Evolutionary conservation across 2,113 vertebrate species (phyloP), one percentile per base, ranked within the genome.

Genomic region (Scortum barcoo): DNA sequence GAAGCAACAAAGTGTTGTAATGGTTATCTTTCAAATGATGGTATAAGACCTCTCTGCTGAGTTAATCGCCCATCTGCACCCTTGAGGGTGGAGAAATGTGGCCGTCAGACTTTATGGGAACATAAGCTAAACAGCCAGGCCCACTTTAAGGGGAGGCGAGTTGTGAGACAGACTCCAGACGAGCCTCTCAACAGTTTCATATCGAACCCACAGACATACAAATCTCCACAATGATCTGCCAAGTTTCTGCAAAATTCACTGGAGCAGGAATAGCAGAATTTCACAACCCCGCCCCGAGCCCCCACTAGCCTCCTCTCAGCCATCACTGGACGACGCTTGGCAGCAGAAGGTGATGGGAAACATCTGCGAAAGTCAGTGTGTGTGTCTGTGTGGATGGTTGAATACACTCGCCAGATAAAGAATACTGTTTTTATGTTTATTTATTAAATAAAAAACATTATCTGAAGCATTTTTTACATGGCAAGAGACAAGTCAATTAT

Each of bases 151-250:
- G 46, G 86, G 72, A 84, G 78, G 61, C 61, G 53, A n/a, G 54
- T 86, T 82, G 87, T 86, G 84, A 85, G 86, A 90, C 78, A 61
- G 81, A 89, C 81, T 90, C 86, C 87, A 91, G 91, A 87, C 71
- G 54, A 87, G 80, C 72, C 87, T 82, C 83, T 87, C 81, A 72
- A 91, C 76, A 78, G 84, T 86, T 90, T 89, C 79, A 84, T 85
- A 87, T 90, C 90, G 89, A 86, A 92, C 82, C 82, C 87, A 74
- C 83, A 87, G 81, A 86, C 80, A 54, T 85, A 91, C 88, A 90
- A 89, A 91, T 92, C 91, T 92, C 83, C 60, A 83, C 77, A 80
- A 89, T 87, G 84, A 93, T 93, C 88, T 91, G 90, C 91, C 91
- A 90, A 88, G 78, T 90, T 91, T 78, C 84, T 86, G 88, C 81